phyloP scores from a whole-genome alignment of 2,797 vertebrate genomes.

The Uromys caudimaculatus region DNA sequence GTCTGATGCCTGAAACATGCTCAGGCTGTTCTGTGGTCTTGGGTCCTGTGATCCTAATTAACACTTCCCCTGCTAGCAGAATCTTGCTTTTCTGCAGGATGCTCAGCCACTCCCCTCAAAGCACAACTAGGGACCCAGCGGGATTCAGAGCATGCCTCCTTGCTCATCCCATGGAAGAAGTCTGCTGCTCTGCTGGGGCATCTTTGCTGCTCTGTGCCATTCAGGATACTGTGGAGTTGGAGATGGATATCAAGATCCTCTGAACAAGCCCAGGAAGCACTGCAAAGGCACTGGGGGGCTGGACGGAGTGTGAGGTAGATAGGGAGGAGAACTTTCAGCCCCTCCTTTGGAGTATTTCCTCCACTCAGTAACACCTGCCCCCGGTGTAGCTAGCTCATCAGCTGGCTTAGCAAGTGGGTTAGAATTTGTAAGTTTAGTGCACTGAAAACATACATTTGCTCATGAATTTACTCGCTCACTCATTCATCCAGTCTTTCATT shows the following conservation, averaged over 20 bases:
- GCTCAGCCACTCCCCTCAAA: not conserved
- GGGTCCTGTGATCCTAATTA: not conserved
- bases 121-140: not conserved
- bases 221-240: too few relatives aligned
- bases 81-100: not conserved
- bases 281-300: fast-evolving
- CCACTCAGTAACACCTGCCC: not conserved
- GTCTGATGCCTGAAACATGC: not conserved
- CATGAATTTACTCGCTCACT: not conserved
- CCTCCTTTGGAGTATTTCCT: fast-evolving
- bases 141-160: not conserved
- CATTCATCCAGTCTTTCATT: not conserved
- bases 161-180: not conserved
- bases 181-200: not conserved
- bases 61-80: not conserved
- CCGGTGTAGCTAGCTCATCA: not conserved
- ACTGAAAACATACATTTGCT: not conserved
- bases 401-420: too few relatives aligned
- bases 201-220: not conserved
- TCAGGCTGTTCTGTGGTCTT: not conserved
- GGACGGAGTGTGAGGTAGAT: not conserved
- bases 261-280: not conserved
- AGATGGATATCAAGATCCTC: not conserved
- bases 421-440: not conserved
- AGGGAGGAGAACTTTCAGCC: not conserved